Evolutionary conservation across 2,888 invertebrate species (phyloP).

Genomic region (Catocala nupta): DNA sequence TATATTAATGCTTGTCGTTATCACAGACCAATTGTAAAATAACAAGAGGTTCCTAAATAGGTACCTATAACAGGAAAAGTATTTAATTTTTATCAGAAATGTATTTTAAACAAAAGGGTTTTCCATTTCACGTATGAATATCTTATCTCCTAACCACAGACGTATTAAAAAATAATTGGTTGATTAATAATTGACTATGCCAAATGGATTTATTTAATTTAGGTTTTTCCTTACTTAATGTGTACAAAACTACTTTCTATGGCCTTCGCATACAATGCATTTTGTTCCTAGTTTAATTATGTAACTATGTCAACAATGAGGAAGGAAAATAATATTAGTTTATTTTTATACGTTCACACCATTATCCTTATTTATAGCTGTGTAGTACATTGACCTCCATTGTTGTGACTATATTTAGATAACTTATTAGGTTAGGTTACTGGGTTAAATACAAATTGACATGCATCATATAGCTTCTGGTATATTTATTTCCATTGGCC

Average conservation of each 20-base stretch:
- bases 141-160: slow-evolving; percentile 7
- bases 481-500: no score
- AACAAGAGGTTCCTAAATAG: no score
- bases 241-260: slow-evolving; percentile 25
- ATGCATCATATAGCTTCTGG: neutral
- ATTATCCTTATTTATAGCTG: slow-evolving; percentile 49
- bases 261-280: slow-evolving; percentile 17
- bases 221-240: slow-evolving; percentile 19
- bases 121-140: neutral
- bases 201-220: neutral
- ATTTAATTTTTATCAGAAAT: no score
- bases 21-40: no score
- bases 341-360: slow-evolving; percentile 37
- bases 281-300: slow-evolving; percentile 10
- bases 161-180: neutral
- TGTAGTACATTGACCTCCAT: slow-evolving; percentile 41
- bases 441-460: slow-evolving; percentile 14
- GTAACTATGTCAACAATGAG: slow-evolving; percentile 17
- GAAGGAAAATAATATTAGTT: slow-evolving; percentile 35
- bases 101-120: neutral
- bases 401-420: slow-evolving; percentile 26
- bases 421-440: slow-evolving; percentile 5
- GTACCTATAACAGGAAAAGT: no score
- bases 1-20: no score
- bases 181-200: neutral